Conservation (phyloP, 2,113 vertebrate genomes). For the Malaclemys terrapin region DNA sequence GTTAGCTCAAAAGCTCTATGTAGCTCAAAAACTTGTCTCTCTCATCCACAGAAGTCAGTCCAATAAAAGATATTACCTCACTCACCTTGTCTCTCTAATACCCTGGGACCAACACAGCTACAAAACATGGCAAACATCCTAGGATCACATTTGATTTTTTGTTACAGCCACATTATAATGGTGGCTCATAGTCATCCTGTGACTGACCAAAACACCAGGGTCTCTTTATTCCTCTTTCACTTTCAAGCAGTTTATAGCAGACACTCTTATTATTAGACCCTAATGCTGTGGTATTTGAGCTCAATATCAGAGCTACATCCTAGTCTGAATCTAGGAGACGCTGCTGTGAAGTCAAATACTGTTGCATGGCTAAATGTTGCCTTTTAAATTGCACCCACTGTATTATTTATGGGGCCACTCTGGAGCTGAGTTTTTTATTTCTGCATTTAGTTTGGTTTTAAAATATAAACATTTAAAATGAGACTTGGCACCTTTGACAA, state of each 20-base stretch:
- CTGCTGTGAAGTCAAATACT: not conserved
- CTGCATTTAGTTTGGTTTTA: not conserved
- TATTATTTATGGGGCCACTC: not conserved
- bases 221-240: too few relatives aligned
- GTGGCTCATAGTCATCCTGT: too few relatives aligned
- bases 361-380: not conserved
- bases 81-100: too few relatives aligned
- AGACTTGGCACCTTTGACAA: not conserved
- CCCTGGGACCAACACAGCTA: too few relatives aligned
- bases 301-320: fast-evolving
- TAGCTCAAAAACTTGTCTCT: too few relatives aligned
- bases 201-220: too few relatives aligned
- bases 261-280: too few relatives aligned
- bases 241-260: too few relatives aligned
- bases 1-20: too few relatives aligned
- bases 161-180: not conserved
- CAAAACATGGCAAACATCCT: not conserved
- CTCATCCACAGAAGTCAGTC: too few relatives aligned
- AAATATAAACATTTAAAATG: not conserved
- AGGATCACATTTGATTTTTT: not conserved
- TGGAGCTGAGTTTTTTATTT: not conserved
- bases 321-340: not conserved
- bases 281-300: fast-evolving
- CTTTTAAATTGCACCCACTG: not conserved
- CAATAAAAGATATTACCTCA: too few relatives aligned